Conservation (phyloP, 2,888 invertebrate species). For the Hymenopus coronatus region DNA sequence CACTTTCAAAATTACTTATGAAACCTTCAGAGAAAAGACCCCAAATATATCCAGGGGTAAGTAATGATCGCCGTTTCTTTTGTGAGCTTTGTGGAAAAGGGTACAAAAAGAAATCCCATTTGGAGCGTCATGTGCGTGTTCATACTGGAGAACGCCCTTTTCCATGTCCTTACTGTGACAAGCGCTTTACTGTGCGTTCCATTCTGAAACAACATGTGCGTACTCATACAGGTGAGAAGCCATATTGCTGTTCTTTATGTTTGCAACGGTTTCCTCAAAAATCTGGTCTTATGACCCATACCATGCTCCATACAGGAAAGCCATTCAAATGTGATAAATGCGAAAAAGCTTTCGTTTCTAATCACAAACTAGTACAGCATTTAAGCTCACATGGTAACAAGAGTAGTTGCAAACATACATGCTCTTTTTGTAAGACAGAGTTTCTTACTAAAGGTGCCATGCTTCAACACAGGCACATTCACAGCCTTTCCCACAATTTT, state of each 20-base stretch:
- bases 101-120: conserved; percentile 34
- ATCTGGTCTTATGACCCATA: conserved; percentile 34
- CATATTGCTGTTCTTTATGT: conserved; percentile 32
- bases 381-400: conserved; percentile 24
- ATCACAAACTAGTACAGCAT: conserved; percentile 33
- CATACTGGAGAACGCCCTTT: conserved; percentile 35
- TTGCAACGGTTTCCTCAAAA: conserved; percentile 32
- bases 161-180: conserved; percentile 29
- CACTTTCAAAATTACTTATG: background rate
- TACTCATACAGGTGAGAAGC: conserved; percentile 34
- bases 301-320: conserved; percentile 35
- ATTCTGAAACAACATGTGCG: conserved; percentile 34
- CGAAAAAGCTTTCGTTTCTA: conserved; percentile 34
- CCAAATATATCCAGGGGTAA: background rate
- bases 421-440: conserved; percentile 19
- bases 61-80: conserved; percentile 29
- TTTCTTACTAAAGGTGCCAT: conserved; percentile 31
- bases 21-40: background rate
- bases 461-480: conserved; percentile 25
- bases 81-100: conserved; percentile 32
- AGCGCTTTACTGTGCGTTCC: conserved; percentile 32
- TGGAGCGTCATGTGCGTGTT: conserved; percentile 32
- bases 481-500: background rate
- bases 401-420: background rate
- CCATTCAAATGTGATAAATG: conserved; percentile 35